phyloP scores from a whole-genome alignment of 2,113 vertebrate genomes.

The Brachionichthys hirsutus region DNA sequence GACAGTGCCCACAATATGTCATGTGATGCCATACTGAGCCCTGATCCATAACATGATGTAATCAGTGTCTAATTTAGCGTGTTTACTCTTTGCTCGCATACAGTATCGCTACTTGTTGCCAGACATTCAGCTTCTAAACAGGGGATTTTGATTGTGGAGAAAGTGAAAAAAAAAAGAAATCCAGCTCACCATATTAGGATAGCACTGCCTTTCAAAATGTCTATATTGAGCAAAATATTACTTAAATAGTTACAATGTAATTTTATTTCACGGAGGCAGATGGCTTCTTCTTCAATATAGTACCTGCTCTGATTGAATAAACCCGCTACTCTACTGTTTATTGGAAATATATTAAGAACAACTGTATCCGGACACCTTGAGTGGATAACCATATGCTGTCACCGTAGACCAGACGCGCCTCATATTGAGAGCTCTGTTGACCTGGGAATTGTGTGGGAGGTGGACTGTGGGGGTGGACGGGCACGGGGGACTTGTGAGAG shows the following conservation, averaged over 20 bases:
- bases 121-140: slow-evolving; percentile 32
- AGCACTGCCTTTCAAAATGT: too few relatives aligned
- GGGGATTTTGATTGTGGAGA: slow-evolving; percentile 47
- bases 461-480: slow-evolving; percentile 60
- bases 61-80: slow-evolving; percentile 64
- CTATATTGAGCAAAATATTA: too few relatives aligned
- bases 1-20: slow-evolving; percentile 62
- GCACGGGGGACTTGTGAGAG: slow-evolving; percentile 68
- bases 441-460: slow-evolving; percentile 80
- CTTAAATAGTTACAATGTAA: background rate
- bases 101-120: slow-evolving; percentile 28
- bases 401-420: slow-evolving; percentile 74
- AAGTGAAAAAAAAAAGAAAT: slow-evolving; percentile 22
- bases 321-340: slow-evolving; percentile 53
- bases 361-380: slow-evolving; percentile 71
- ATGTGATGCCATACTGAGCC: slow-evolving; percentile 42
- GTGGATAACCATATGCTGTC: slow-evolving; percentile 82
- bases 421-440: slow-evolving; percentile 76
- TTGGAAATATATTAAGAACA: slow-evolving; percentile 57
- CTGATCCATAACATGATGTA: slow-evolving; percentile 59
- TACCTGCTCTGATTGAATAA: slow-evolving; percentile 51
- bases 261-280: slow-evolving; percentile 9
- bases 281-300: slow-evolving; percentile 9
- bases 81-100: slow-evolving; percentile 61
- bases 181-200: slow-evolving; percentile 31